Evolutionary conservation across 2,113 vertebrate species (phyloP).

Genomic region (Symphodus melops): DNA sequence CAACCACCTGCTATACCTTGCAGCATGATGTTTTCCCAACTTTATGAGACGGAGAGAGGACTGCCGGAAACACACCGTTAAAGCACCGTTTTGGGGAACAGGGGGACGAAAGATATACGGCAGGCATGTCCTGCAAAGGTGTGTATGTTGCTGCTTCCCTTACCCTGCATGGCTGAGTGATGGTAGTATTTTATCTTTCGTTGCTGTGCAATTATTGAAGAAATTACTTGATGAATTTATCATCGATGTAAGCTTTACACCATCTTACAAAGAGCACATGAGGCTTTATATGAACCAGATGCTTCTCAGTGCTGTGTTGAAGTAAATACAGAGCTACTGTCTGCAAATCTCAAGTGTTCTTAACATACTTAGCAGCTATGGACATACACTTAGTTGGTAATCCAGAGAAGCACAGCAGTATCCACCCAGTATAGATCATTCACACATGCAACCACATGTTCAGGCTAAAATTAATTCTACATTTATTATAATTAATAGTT

Average conservation of each 20-base stretch:
- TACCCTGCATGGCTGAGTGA: background rate
- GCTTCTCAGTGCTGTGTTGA: conserved; percentile 16
- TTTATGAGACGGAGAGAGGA: conserved; percentile 34
- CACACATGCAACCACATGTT: conserved; percentile 10
- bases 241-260: conserved; percentile 19
- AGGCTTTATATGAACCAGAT: conserved; percentile 38
- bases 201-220: conserved; percentile 16
- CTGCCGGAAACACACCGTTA: conserved; percentile 3
- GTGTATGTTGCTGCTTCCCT: background rate
- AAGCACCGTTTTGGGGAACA: conserved; percentile 5
- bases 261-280: conserved; percentile 1
- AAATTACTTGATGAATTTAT: conserved; percentile 22
- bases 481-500: background rate
- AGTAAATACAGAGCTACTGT: conserved; percentile 15
- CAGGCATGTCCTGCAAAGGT: conserved; percentile 9
- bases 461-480: background rate
- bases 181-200: background rate
- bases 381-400: conserved; percentile 27
- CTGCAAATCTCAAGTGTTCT: conserved; percentile 32
- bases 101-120: conserved; percentile 13
- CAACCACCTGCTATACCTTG: conserved; percentile 22
- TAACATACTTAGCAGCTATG: conserved; percentile 20
- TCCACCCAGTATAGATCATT: background rate
- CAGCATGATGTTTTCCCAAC: conserved; percentile 34
- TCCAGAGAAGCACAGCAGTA: background rate